Evolutionary conservation across 2,113 vertebrate genomes (phyloP).

Genomic region (Neolamprologus variostigma): DNA sequence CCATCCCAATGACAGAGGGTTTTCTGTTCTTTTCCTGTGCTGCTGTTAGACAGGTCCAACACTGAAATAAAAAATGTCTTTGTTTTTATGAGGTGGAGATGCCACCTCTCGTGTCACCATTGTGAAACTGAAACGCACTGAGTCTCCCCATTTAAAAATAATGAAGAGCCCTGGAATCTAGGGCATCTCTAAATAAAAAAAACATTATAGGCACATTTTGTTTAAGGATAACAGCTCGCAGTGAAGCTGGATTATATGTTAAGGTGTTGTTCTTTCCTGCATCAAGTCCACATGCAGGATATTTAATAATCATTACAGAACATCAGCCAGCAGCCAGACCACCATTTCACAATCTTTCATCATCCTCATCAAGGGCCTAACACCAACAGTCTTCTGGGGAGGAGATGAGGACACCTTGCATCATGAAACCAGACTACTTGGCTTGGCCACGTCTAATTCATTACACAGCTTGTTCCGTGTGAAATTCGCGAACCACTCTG

Average conservation of each 20-base stretch:
- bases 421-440: constrained; percentile 23
- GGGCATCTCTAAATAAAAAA: not conserved
- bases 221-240: not conserved
- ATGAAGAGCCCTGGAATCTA: not conserved
- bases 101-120: not conserved
- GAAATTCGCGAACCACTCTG: not conserved
- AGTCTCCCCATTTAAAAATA: not conserved
- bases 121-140: not conserved
- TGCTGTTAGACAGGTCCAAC: not conserved
- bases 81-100: not conserved
- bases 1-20: not conserved
- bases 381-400: not conserved
- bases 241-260: not conserved
- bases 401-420: constrained; percentile 33
- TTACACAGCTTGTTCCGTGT: not conserved
- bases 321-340: constrained; percentile 9
- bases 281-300: not conserved
- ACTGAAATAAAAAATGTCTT: not conserved
- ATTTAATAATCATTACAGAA: constrained; percentile 21
- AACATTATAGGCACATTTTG: not conserved
- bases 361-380: constrained; percentile 40
- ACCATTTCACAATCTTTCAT: constrained; percentile 57
- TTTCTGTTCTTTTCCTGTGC: not conserved
- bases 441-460: constrained; percentile 10
- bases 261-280: not conserved